Evolutionary conservation across 2,113 vertebrate species (phyloP).

Genomic region (Todiramphus chloris): DNA sequence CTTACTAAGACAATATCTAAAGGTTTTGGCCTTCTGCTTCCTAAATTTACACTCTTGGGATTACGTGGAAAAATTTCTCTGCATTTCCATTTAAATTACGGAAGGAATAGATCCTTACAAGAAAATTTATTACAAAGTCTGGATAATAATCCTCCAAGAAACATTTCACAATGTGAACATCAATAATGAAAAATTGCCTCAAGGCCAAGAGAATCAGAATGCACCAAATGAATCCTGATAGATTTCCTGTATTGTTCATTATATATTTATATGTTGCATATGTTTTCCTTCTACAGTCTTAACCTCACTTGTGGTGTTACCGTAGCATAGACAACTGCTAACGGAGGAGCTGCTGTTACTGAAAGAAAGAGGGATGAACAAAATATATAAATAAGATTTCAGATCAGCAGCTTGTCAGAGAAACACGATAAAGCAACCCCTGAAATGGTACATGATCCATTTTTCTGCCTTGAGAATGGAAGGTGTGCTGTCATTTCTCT

Average conservation of each 20-base stretch:
- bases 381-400: not conserved
- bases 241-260: not conserved
- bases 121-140: not conserved
- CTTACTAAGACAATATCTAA: not conserved
- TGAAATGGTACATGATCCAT: not conserved
- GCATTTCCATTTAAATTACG: not conserved
- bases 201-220: not conserved
- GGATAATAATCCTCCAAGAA: not conserved
- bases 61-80: not conserved
- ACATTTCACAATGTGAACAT: not conserved
- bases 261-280: not conserved
- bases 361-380: not conserved
- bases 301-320: not conserved
- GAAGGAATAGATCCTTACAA: not conserved
- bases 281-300: not conserved
- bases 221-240: not conserved
- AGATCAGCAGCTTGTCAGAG: not conserved
- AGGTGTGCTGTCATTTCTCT: constrained; percentile 33
- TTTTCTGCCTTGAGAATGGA: not conserved
- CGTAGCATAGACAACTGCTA: not conserved
- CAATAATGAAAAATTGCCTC: not conserved
- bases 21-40: not conserved
- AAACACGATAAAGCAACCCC: not conserved
- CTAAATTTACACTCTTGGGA: not conserved
- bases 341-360: not conserved